Evolutionary conservation across 37 sponge, comb jelly and placozoan species (phyloP), one percentile per base, ranked within the genome.

Genomic region (Haliclona indistincta): DNA sequence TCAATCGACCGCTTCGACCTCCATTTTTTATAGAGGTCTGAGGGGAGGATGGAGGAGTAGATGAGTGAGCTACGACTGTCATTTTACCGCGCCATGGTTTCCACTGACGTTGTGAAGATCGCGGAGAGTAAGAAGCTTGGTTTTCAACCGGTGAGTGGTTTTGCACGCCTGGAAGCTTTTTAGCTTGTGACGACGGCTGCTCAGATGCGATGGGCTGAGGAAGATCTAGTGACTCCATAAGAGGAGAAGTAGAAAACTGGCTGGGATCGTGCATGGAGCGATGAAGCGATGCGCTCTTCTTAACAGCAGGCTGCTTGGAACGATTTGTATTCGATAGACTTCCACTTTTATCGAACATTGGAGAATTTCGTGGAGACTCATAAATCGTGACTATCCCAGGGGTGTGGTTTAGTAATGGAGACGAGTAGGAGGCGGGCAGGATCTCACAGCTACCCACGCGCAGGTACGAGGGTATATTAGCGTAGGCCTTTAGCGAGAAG

Each of bases 401-500:
- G 26, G 6, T 20, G 25, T 25, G 26, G n/a, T 58, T 20, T n/a
- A n/a, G n/a, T n/a, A n/a, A n/a, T n/a, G n/a, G n/a, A n/a, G n/a
- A n/a, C n/a, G n/a, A n/a, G n/a, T n/a, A n/a, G n/a, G n/a, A n/a
- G n/a, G n/a, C n/a, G n/a, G n/a, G n/a, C 7, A 58, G 28, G 7
- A 25, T 26, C 28, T 58, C n/a, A 58, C 28, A 58, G 28, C 26
- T 11, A 8, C 60, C 60, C 11, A 85, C 68, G 1, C 86, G 66
- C 10, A 70, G 67, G 37, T 54, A 85, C 7, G 44, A 2, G 8
- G 86, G 86, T 35, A 85, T 49, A 2, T 43, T 37, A 22, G 79
- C 68, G 5, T 5, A n/a, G 40, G 78, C 35, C 43, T 52, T 64
- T 35, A 78, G 61, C 22, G 19, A 1, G 40, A 85, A 45, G 49